These are phyloP conservation scores for Alectura lathami DNA, from an alignment of 2,113 vertebrate genomes.

Conservation along the genomic window DNA sequence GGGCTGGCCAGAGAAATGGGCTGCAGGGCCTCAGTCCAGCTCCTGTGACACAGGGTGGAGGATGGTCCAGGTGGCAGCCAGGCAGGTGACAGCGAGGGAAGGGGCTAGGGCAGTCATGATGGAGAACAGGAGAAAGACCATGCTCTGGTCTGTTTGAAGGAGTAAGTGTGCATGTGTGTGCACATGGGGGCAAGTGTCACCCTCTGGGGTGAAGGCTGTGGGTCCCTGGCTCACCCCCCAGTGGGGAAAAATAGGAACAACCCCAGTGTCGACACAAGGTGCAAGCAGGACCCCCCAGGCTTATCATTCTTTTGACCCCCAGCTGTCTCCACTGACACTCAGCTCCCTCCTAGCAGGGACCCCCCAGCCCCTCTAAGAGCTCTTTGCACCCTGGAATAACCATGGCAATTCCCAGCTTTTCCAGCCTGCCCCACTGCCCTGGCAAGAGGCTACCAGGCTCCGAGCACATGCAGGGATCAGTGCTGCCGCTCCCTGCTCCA, in stretches of 20 bases:
- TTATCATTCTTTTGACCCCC: not conserved
- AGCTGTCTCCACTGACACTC: not conserved
- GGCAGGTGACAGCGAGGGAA: not conserved
- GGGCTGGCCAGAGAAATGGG: not conserved
- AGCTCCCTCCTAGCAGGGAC: not conserved
- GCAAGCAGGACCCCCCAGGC: not conserved
- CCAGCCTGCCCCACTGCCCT: not conserved
- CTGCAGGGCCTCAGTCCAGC: not conserved
- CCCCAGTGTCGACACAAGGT: not conserved
- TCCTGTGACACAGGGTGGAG: not conserved
- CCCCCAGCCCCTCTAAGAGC: accelerated
- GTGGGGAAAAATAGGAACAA: not conserved
- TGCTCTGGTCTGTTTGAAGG: not conserved
- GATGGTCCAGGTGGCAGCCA: not conserved
- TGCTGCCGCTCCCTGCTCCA: not conserved
- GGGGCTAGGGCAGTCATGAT: not conserved
- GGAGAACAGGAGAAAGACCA: not conserved
- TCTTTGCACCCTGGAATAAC: not conserved
- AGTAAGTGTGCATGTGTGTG: too few species aligned
- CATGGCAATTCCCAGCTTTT: accelerated
- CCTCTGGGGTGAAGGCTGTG: not conserved
- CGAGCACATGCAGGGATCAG: accelerated
- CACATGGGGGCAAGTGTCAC: not conserved
- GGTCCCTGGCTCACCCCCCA: not conserved
- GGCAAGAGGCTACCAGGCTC: not conserved